Evolutionary conservation across 2,113 vertebrate genomes (phyloP), one percentile per base, ranked within the genome.

Genomic region (Antennarius striatus): DNA sequence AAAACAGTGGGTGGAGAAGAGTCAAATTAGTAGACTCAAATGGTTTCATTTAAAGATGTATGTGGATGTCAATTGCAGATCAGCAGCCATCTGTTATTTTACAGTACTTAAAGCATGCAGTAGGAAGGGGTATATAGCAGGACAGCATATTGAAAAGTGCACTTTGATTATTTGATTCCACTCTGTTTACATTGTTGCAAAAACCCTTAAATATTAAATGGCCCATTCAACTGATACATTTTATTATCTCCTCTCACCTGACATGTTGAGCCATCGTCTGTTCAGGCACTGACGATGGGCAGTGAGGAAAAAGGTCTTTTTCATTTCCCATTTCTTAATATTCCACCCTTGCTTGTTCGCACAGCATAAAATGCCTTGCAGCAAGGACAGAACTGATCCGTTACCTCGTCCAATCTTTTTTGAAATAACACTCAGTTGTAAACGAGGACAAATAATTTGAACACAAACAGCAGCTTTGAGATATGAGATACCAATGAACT

Each of bases 361-460:
- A 49, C 16, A 32, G 43, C 47, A 47, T 57, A 57, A 67, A 46
- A 29, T 59, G 48, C 40, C 77, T 62, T 0, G 13, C 64, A 71
- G 71, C 82, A 82, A 75, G 81, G 71, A 56, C 81, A 62, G 53
- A 63, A 77, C 56, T 46, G 42, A 80, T 80, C 58, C 61, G 16
- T 16, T 36, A 28, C 29, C 73, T 71, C 68, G 39, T 17, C 14
- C 43, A 40, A 65, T 80, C 56, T 58, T 80, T 56, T 71, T 43
- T 16, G 43, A 85, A 85, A 75, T 73, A 45, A 75, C 58, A 56
- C 61, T 71, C 49, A 11, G 54, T 30, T 16, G 59, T 66, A 76
- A 82, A 72, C 62, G 46, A 50, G 13, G 62, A 52, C 39, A 56
- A 47, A 75, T 70, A 0, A 71, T 77, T 77, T 68, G 39, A 65